Base-by-base conservation (phyloP, 1,140 invertebrate species). In the Riptortus pedestris region DNA sequence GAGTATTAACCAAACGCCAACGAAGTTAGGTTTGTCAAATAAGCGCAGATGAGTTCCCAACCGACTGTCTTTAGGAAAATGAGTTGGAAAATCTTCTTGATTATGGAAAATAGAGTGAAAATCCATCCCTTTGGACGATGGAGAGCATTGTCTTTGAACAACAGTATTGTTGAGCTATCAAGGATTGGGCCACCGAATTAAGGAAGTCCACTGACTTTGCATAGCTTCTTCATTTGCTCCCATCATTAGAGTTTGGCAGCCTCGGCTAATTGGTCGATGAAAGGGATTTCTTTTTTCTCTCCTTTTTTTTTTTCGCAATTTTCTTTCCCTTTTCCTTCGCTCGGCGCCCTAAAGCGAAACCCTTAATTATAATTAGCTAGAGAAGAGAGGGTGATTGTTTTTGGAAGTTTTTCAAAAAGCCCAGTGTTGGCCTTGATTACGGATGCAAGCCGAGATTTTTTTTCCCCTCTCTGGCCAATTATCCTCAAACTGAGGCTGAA, bases 371-470 rank as follows among this genome's bases (percentile, higher is more conserved):
- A 59, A 59, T 59, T 59, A 59, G 48, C 5, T 24, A 51, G 48
- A 24, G 57, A 59, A 59, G 28, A 24, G 57, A 24, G 43, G 7
- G 20, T 18, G 60, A 61, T 61, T 61, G 60, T 61, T 61, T 60
- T 61, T 61, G 60, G 60, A 61, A 61, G 22, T 61, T 61, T 61
- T 61, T 61, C 60, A 61, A 61, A 61, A 61, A 61, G 27, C 58
- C 16, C n/a, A 16, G 26, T 59, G 26, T 29, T n/a, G 38, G 33
- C 43, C 60, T 61, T 61, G 60, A 61, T 61, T 61, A 61, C 60
- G 16, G 60, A 61, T 61, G 60, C 60, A 61, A 61, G 31, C 20
- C 20, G 18, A 18, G 31, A 11, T 43, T 22, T 61, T 61, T 43
- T 26, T 31, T 18, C 28, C 22, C 31, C 18, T 24, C 57, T n/a